Evolutionary conservation across 2,797 vertebrate species (phyloP).

Genomic region (Remorina albescens): DNA sequence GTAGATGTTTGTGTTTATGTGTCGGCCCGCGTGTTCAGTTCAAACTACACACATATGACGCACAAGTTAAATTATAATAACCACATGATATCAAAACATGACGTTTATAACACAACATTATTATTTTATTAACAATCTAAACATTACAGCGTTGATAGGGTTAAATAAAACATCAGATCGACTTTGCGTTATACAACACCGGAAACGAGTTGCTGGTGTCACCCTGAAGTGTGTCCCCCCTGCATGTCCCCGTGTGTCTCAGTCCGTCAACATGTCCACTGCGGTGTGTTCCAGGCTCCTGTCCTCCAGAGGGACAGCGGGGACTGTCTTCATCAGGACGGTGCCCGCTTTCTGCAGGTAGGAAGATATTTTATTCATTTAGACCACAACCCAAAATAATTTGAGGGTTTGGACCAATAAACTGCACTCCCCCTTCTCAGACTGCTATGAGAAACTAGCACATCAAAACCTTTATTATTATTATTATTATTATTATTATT

Average conservation of each 20-base stretch:
- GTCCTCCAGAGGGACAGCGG: slow-evolving; percentile 58
- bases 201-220: slow-evolving; percentile 59
- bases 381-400: not conserved
- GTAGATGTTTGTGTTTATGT: no score
- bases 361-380: not conserved
- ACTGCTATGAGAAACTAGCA: not conserved
- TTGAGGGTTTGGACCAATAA: not conserved
- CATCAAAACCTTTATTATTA: not conserved
- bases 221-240: slow-evolving; percentile 55
- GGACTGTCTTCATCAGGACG: slow-evolving; percentile 51
- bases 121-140: no score
- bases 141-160: no score
- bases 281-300: slow-evolving; percentile 56
- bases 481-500: not conserved
- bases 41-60: no score
- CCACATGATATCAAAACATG: no score
- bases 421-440: not conserved
- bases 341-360: slow-evolving; percentile 68
- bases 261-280: slow-evolving; percentile 70
- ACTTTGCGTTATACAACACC: slow-evolving; percentile 47
- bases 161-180: slow-evolving; percentile 15
- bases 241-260: not conserved
- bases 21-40: no score
- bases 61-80: no score
- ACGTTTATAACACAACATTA: no score